Base-by-base conservation (phyloP, 2,888 invertebrate species). In the Ctenicera cuprea region DNA sequence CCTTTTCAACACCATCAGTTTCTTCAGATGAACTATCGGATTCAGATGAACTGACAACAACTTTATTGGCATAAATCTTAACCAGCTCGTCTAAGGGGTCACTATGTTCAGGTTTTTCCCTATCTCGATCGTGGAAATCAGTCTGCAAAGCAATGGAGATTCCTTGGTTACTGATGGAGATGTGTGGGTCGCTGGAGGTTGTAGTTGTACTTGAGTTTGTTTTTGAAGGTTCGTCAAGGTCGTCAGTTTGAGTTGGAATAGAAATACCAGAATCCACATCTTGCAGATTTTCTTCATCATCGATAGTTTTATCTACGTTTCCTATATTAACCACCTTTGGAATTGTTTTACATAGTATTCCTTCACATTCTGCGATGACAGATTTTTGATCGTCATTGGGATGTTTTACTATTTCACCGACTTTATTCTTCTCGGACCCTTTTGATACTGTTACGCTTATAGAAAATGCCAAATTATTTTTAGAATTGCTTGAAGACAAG, bases 1-100 rank as follows among this genome's bases (percentile, higher is more conserved):
- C 71, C 5, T 78, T 71, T 37, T 81, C 78, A n/a, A 73, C 74
- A 4, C 30, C 43, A 22, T 69, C 73, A 12, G 45, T 68, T 8
- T 14, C 22, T 20, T 70, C 68, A 9, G 45, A 30, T 8, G 63
- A 70, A 38, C 26, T 63, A 0, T 71, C 73, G 0, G 67, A 62
- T 3, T 50, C 69, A 3, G 57, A 59, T 4, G 71, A 71, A 8
- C 18, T 8, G 8, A 20, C 43, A 0, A 26, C 22, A 7, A 14
- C 22, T n/a, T 61, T 33, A 18, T 18, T 18, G 5, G 43, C 26
- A 18, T 69, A 69, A 61, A 69, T 45, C 33, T 69, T 38, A 12
- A 48, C 26, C 11, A 69, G 26, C n/a, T 69, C 69, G 5, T 69
- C 33, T 2, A 69, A 38, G 12, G 69, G 69, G 37, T 61, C 61